Conservation (phyloP, 1,140 invertebrate species). For the Sitophilus oryzae region DNA sequence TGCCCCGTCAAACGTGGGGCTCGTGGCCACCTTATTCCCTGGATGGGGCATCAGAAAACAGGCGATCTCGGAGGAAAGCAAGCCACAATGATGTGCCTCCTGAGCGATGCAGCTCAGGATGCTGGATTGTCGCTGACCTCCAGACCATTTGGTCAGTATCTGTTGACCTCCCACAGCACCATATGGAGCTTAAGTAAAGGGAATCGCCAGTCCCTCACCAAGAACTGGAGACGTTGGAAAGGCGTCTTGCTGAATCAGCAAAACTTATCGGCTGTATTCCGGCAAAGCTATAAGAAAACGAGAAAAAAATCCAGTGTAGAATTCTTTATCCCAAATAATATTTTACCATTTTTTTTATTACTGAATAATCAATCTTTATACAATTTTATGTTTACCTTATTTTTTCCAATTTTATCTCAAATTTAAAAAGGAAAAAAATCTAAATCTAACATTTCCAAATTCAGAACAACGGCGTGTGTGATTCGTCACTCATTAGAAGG, state of each 20-base stretch:
- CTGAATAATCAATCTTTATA: too few species aligned
- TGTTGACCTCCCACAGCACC: constrained; percentile 82
- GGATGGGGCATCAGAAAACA: constrained; percentile 99
- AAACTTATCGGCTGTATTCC: constrained; percentile 90
- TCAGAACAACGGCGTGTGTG: too few species aligned
- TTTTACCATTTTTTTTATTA: too few species aligned
- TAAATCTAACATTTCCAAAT: too few species aligned
- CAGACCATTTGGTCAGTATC: constrained; percentile 78
- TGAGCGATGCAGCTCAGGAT: constrained; percentile 89
- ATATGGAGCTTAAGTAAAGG: constrained; percentile 94
- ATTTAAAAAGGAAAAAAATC: too few species aligned
- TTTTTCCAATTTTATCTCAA: too few species aligned
- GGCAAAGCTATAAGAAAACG: constrained; percentile 72
- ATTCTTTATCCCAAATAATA: too few species aligned
- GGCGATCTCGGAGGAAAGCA: constrained; percentile 92
- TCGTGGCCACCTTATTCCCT: constrained; percentile 91
- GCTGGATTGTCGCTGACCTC: constrained; percentile 84
- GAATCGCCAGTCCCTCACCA: constrained; percentile 97
- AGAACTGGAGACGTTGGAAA: constrained; percentile 92
- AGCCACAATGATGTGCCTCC: constrained; percentile 85
- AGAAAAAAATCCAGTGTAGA: too few species aligned
- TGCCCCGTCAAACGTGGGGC: constrained; percentile 94
- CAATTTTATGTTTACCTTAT: too few species aligned
- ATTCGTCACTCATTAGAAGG: too few species aligned
- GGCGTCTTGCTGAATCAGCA: constrained; percentile 90